phyloP scores from a whole-genome alignment of 1,140 invertebrate species.

The Portunus trituberculatus region DNA sequence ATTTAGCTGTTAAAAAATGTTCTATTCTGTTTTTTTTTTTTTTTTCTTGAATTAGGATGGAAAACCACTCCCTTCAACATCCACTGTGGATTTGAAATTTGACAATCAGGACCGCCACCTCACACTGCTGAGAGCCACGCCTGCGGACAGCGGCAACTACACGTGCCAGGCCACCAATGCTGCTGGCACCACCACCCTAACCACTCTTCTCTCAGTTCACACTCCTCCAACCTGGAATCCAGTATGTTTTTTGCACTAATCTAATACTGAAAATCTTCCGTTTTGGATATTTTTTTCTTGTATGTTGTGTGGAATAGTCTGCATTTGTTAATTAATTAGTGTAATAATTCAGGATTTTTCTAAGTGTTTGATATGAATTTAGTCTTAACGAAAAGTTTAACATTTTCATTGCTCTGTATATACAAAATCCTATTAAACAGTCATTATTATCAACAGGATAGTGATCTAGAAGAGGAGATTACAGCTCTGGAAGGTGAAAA shows the following conservation, averaged over 20 bases:
- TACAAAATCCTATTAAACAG: too few relatives aligned
- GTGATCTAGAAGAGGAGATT: constrained; percentile 44
- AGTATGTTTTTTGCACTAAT: background rate
- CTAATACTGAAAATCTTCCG: too few relatives aligned
- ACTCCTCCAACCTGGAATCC: constrained; percentile 67
- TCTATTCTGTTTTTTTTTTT: background rate
- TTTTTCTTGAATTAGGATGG: constrained; percentile 51
- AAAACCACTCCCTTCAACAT: background rate
- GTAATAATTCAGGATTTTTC: too few relatives aligned
- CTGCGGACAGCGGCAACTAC: constrained; percentile 78
- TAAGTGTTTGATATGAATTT: background rate
- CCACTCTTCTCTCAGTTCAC: constrained; percentile 88
- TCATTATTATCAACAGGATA: constrained; percentile 1
- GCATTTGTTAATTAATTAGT: too few relatives aligned
- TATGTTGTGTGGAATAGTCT: too few relatives aligned
- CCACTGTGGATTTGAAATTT: constrained; percentile 23
- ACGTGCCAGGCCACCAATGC: constrained; percentile 84
- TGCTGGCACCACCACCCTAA: constrained; percentile 88
- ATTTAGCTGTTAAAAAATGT: too few relatives aligned
- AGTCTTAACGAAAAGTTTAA: background rate
- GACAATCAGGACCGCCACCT: constrained; percentile 55
- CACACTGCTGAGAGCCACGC: constrained; percentile 65
- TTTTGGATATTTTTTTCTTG: too few relatives aligned
- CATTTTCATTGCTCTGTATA: background rate
- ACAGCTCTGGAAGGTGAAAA: constrained; percentile 64